Conservation (phyloP, 1,140 invertebrate genomes). For the Neodiprion pinetum region DNA sequence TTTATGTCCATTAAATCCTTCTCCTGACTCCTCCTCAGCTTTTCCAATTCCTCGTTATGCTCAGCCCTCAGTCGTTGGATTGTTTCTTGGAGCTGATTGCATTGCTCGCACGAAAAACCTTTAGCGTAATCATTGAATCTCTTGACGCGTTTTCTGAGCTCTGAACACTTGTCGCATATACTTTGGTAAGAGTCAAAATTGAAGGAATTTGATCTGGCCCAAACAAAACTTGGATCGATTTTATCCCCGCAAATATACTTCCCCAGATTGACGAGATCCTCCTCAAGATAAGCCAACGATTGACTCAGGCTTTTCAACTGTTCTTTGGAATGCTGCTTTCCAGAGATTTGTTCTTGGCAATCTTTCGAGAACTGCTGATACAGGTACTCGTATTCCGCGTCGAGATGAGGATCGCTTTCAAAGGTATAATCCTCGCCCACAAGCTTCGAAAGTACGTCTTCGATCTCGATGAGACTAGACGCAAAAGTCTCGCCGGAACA, state of each 20-base stretch:
- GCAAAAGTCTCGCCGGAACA: conserved; percentile 41
- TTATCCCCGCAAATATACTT: conserved; percentile 37
- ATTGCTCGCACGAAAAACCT: conserved; percentile 65
- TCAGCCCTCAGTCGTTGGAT: conserved; percentile 48
- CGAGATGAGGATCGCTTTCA: conserved; percentile 59
- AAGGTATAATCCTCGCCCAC: conserved; percentile 45
- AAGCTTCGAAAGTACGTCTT: conserved; percentile 46
- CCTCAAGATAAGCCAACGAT: conserved; percentile 42
- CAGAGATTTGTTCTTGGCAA: conserved; percentile 51
- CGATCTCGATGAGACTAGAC: conserved; percentile 52
- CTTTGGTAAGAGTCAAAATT: conserved; percentile 42
- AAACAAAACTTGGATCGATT: conserved; percentile 20
- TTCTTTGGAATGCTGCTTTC: conserved; percentile 38
- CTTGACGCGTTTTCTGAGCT: conserved; percentile 61
- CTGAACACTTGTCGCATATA: conserved; percentile 48
- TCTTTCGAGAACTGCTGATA: conserved; percentile 68
- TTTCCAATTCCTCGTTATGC: conserved; percentile 51
- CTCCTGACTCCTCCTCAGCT: conserved; percentile 48
- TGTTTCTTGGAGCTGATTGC: conserved; percentile 64
- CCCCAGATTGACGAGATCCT: conserved; percentile 42
- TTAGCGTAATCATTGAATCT: conserved; percentile 64
- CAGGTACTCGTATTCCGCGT: conserved; percentile 68
- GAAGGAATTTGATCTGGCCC: conserved; percentile 20
- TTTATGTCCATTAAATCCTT: conserved; percentile 55
- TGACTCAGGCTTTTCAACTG: conserved; percentile 44